phyloP scores from a whole-genome alignment of 2,888 invertebrate species.

The Ischnus inquisitorius region DNA sequence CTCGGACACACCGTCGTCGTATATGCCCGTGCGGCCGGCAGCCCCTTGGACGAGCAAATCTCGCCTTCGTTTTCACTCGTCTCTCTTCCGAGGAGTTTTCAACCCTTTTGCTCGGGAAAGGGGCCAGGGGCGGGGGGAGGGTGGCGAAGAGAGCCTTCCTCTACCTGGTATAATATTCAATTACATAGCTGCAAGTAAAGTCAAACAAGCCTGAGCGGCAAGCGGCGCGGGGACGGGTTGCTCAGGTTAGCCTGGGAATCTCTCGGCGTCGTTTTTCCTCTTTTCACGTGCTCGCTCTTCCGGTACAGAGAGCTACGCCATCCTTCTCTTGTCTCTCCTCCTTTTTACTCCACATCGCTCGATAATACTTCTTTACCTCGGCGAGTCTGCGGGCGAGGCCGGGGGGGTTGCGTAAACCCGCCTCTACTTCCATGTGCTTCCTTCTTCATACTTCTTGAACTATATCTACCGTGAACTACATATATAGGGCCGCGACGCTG shows the following conservation, averaged over 20 bases:
- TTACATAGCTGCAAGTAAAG: slow-evolving; percentile 85
- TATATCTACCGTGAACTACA: background rate
- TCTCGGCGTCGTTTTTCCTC: slow-evolving; percentile 71
- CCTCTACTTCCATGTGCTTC: slow-evolving; percentile 30
- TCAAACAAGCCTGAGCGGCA: slow-evolving; percentile 82
- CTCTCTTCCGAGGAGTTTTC: slow-evolving; percentile 80
- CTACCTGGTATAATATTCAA: slow-evolving; percentile 84
- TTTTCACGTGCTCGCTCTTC: slow-evolving; percentile 37
- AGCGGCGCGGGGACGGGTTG: slow-evolving; percentile 36
- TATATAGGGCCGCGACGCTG: background rate
- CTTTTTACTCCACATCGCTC: slow-evolving; percentile 8
- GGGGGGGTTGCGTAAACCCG: slow-evolving; percentile 40
- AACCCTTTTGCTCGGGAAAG: slow-evolving; percentile 80
- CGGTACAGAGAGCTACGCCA: slow-evolving; percentile 10
- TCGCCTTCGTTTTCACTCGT: slow-evolving; percentile 51
- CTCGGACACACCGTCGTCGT: slow-evolving; percentile 30
- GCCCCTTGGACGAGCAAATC: slow-evolving; percentile 32
- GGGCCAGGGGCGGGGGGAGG: background rate
- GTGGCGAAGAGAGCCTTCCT: slow-evolving; percentile 48
- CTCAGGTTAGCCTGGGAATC: slow-evolving; percentile 73
- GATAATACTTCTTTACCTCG: slow-evolving; percentile 12
- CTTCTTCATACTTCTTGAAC: slow-evolving; percentile 22
- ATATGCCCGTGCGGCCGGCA: background rate
- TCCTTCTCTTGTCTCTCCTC: slow-evolving; percentile 17
- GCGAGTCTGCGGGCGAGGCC: slow-evolving; percentile 29